phyloP scores from a whole-genome alignment of 2,113 vertebrate genomes.

The Phalacrocorax pelagicus region DNA sequence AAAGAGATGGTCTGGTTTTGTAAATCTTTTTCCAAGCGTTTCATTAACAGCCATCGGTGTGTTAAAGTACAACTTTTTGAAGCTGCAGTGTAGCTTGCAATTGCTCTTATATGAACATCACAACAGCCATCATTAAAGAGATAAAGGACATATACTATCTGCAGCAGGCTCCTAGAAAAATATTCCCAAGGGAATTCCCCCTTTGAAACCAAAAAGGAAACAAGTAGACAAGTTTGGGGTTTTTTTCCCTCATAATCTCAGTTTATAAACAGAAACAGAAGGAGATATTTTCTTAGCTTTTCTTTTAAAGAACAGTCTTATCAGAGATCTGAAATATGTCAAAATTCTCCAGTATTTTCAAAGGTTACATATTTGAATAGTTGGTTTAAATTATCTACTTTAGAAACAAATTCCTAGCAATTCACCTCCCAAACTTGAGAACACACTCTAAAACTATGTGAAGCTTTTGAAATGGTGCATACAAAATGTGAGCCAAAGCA shows the following conservation, averaged over 20 bases:
- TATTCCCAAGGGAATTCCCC: not conserved
- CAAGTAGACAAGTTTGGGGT: fast-evolving
- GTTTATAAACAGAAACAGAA: slow-evolving; percentile 26
- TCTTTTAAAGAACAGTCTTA: not conserved
- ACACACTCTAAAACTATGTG: not conserved
- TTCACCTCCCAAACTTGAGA: not conserved
- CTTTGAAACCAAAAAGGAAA: not conserved
- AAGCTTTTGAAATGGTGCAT: not conserved
- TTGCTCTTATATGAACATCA: not conserved
- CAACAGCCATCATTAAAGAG: not conserved
- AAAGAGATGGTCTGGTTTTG: slow-evolving; percentile 30
- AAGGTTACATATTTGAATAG: slow-evolving; percentile 1
- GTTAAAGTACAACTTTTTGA: slow-evolving; percentile 64
- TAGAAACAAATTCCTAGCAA: slow-evolving; percentile 17
- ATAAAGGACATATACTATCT: not conserved
- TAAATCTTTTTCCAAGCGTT: slow-evolving; percentile 61
- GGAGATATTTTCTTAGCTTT: not conserved
- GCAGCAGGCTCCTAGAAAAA: not conserved
- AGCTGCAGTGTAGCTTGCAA: not conserved
- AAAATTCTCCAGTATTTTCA: not conserved
- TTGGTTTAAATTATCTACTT: slow-evolving; percentile 27
- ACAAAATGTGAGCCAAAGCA: not conserved
- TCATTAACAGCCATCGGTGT: slow-evolving; percentile 31
- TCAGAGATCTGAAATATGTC: slow-evolving; percentile 14
- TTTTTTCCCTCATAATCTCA: not conserved